Base-by-base conservation (phyloP, 2,113 vertebrate genomes). In the Todiramphus saurophagus region DNA sequence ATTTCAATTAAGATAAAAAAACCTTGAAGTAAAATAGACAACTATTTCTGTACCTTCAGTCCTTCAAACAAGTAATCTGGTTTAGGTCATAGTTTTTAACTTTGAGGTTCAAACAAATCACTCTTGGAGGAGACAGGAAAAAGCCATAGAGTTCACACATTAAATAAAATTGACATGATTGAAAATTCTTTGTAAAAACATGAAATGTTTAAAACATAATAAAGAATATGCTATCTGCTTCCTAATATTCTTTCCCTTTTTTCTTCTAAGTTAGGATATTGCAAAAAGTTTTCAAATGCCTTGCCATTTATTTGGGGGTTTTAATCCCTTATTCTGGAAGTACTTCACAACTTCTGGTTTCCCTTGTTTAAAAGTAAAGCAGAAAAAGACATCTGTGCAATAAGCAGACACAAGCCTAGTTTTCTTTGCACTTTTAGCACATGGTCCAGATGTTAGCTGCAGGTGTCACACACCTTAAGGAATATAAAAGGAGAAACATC, bases 1-100 rank as follows among this genome's bases (percentile, higher is more conserved):
- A 91, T 94, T 93, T 95, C 41, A 79, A 84, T 76, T 85, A 93
- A 94, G 33, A 68, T 73, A 91, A 89, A 84, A 84, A 5, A 7
- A 87, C 81, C 41, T 9, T 74, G 19, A 83, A 78, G 33, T 84
- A 70, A 77, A 89, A 81, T 9, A 81, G 31, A 14, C 41, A 74
- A 17, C 25, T 89, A 60, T 60, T 95, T 82, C 64, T 80, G 63
- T 66, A 69, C 48, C 41, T 75, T 90, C 44, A 77, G 58, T 73
- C 55, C 55, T 77, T 87, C 70, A 60, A 82, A 82, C 28, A 13
- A 4, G 7, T 53, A 68, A 75, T 4, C 16, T 39, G 27, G 44
- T 48, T 80, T 43, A 72, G 66, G 35, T 69, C 60, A 70, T 7
- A 43, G 39, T 74, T 90, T 74, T 53, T 51, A 95, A 86, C 64